phyloP scores from a whole-genome alignment of 2,888 invertebrate genomes.

The Bhutanitis thaidina region DNA sequence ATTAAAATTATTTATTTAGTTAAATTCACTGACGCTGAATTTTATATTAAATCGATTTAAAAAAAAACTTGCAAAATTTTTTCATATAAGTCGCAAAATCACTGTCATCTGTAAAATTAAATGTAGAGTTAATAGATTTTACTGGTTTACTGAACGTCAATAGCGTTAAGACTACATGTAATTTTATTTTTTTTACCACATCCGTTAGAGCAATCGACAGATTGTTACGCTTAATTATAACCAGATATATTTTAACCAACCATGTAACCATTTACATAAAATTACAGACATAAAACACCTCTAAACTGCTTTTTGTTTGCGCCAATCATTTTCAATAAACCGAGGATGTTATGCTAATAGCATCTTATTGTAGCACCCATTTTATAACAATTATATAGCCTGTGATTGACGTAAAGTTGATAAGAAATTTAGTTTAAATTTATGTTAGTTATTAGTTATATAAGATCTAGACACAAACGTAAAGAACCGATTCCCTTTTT shows the following conservation, averaged over 20 bases:
- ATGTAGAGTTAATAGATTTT: no score
- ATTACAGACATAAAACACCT: constrained; percentile 7
- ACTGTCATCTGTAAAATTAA: no score
- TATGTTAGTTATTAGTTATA: no score
- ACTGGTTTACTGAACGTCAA: no score
- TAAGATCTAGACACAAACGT: no score
- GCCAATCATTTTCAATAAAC: neutral
- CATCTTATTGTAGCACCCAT: constrained; percentile 8
- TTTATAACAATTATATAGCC: neutral
- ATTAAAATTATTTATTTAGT: neutral
- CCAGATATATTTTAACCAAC: constrained; percentile 10
- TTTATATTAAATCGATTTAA: no score
- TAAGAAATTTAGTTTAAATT: neutral
- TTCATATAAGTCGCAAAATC: no score
- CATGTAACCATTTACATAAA: constrained; percentile 11
- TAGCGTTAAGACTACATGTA: neutral
- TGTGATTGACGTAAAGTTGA: neutral
- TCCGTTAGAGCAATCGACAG: neutral
- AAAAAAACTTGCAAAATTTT: no score
- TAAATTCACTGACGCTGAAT: no score
- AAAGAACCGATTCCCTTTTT: no score
- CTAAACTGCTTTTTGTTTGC: constrained; percentile 3
- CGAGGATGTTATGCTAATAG: neutral
- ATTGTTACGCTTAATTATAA: constrained; percentile 7
- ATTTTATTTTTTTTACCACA: neutral